These are phyloP conservation scores for Gryllus bimaculatus DNA, from an alignment of 1,140 invertebrate genomes.

Conservation along the genomic window DNA sequence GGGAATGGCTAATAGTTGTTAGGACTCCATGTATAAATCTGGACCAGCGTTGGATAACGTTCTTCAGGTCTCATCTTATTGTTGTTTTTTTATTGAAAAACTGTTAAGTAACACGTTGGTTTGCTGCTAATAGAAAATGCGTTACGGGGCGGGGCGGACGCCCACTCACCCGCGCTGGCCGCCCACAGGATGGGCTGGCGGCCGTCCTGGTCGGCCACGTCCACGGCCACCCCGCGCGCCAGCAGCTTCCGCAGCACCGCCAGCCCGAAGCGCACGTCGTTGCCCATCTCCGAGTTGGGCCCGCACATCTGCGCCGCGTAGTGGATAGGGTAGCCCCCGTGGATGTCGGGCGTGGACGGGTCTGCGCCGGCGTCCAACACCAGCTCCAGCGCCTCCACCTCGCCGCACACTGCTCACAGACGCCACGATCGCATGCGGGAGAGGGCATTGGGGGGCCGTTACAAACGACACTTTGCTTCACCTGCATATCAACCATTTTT, in stretches of 20 bases:
- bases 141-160: no score
- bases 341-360: constrained; percentile 78
- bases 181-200: constrained; percentile 93
- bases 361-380: constrained; percentile 75
- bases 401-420: constrained; percentile 66
- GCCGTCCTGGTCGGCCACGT: constrained; percentile 81
- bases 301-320: constrained; percentile 96
- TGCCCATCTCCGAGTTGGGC: constrained; percentile 56
- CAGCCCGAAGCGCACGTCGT: constrained; percentile 46
- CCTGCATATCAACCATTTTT: no score
- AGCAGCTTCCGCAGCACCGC: constrained; percentile 78
- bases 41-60: no score
- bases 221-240: constrained; percentile 65
- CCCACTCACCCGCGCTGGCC: constrained; percentile 70
- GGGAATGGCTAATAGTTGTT: no score
- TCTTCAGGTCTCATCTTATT: no score
- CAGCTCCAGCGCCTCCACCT: constrained; percentile 75
- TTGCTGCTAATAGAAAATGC: no score
- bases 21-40: no score
- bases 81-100: no score
- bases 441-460: no score
- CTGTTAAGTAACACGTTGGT: no score
- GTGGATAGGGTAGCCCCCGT: constrained; percentile 90
- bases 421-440: no score
- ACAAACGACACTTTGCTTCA: no score